phyloP scores from a whole-genome alignment of 2,888 invertebrate genomes.

The Temnothorax unifasciatus region DNA sequence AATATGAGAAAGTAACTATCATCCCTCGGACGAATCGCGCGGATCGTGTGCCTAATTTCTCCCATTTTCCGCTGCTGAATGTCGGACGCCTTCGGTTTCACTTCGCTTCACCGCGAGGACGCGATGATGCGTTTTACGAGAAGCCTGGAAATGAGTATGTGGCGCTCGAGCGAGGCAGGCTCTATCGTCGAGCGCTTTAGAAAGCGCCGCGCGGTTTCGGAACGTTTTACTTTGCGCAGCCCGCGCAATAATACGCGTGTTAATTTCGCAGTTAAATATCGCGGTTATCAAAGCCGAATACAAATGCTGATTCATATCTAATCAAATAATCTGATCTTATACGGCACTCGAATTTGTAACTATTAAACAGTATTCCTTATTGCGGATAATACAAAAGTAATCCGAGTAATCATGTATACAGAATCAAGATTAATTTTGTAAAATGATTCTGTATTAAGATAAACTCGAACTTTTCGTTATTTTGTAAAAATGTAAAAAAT shows the following conservation, averaged over 20 bases:
- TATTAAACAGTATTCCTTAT: neutral
- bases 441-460: neutral
- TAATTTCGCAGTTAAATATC: neutral
- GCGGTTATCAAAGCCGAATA: neutral
- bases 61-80: conserved; percentile 46
- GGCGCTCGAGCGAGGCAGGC: conserved; percentile 18
- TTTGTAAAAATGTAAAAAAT: neutral
- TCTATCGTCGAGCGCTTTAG: conserved; percentile 38
- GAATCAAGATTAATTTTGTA: neutral
- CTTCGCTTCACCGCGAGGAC: conserved; percentile 53
- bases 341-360: neutral
- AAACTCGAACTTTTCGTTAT: neutral
- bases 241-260: conserved; percentile 6
- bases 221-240: conserved; percentile 37
- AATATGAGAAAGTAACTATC: conserved; percentile 67
- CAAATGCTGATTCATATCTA: neutral
- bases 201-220: conserved; percentile 45
- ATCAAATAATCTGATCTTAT: conserved; percentile 12
- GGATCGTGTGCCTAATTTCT: conserved; percentile 59
- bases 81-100: conserved; percentile 50
- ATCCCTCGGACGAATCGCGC: conserved; percentile 35
- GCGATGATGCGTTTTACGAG: conserved; percentile 50
- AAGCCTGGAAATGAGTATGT: conserved; percentile 5
- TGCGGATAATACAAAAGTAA: neutral
- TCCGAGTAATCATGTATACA: neutral